Conservation (phyloP, 2,113 vertebrate genomes). For the Neolamprologus hecqui region DNA sequence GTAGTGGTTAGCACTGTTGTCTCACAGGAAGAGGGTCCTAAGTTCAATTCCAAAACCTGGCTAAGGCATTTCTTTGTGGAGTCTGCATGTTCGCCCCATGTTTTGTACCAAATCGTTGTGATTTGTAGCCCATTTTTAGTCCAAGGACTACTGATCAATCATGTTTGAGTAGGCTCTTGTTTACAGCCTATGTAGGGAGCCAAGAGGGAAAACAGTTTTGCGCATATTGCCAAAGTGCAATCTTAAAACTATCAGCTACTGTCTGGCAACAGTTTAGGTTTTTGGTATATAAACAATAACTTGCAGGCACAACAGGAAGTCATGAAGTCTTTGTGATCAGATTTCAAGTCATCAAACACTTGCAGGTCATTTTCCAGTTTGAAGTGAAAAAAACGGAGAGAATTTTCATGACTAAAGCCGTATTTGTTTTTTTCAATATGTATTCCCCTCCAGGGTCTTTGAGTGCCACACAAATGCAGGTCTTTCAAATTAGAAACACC, state of each 20-base stretch:
- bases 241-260: background rate
- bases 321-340: background rate
- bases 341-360: background rate
- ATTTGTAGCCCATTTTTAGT: background rate
- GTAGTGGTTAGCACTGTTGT: background rate
- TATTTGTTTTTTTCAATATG: background rate
- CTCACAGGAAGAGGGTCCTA: background rate
- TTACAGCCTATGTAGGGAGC: background rate
- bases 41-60: background rate
- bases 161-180: background rate
- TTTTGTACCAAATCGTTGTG: background rate
- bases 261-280: background rate
- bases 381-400: background rate
- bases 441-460: background rate
- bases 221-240: background rate
- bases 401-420: background rate
- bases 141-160: background rate
- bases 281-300: background rate
- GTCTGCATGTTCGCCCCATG: background rate
- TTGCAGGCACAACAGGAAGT: background rate
- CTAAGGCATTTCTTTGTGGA: background rate
- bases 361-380: background rate
- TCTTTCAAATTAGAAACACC: background rate
- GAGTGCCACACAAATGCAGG: background rate
- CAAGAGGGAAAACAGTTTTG: background rate